Conservation (phyloP, 2,113 vertebrate species). For the Tautogolabrus adspersus region DNA sequence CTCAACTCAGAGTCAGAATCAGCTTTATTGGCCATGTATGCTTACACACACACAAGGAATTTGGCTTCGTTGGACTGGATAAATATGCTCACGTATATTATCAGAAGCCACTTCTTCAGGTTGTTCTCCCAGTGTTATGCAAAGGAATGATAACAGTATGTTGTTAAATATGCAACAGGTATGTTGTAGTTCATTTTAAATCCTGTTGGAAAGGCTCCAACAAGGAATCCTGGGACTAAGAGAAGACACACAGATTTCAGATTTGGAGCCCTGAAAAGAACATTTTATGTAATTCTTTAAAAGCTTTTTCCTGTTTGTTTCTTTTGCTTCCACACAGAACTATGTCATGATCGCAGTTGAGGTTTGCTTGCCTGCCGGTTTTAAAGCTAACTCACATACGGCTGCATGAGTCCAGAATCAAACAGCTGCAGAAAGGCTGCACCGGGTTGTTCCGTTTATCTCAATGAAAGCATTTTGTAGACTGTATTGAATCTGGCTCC, state of each 20-base stretch:
- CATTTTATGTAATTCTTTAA: neutral
- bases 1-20: too few relatives aligned
- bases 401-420: slow-evolving; percentile 55
- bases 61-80: too few relatives aligned
- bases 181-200: neutral
- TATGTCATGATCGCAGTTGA: neutral
- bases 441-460: slow-evolving; percentile 21
- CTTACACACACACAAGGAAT: too few relatives aligned
- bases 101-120: neutral
- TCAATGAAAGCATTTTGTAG: slow-evolving; percentile 32
- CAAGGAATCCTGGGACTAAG: neutral
- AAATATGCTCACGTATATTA: neutral
- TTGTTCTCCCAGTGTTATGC: neutral
- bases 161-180: neutral
- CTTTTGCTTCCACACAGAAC: neutral
- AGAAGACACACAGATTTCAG: neutral
- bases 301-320: neutral
- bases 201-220: neutral
- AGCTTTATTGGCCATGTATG: too few relatives aligned
- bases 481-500: slow-evolving; percentile 17
- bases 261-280: neutral
- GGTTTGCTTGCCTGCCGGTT: slow-evolving; percentile 32
- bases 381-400: slow-evolving; percentile 16
- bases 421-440: slow-evolving; percentile 6
- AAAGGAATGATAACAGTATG: neutral